These are phyloP conservation scores for Brachystomella parvula DNA, from an alignment of 1,140 invertebrate species.

Conservation along the genomic window DNA sequence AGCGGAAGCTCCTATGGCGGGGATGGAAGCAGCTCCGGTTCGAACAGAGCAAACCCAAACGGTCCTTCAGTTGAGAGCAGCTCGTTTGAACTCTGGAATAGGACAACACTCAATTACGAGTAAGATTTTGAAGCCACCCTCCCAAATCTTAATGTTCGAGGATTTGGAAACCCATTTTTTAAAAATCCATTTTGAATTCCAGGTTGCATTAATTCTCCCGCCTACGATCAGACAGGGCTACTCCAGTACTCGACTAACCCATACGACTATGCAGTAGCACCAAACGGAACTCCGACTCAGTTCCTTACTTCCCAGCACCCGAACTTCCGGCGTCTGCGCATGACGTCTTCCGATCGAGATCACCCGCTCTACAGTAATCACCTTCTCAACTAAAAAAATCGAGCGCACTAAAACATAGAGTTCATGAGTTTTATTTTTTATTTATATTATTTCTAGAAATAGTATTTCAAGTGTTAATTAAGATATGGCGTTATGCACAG, in stretches of 20 bases:
- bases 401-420: no score
- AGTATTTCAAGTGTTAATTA: no score
- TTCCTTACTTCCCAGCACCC: conserved; percentile 30
- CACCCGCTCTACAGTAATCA: conserved; percentile 39
- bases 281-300: conserved; percentile 18
- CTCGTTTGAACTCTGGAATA: conserved; percentile 37
- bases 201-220: conserved; percentile 38
- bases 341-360: conserved; percentile 33
- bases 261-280: conserved; percentile 30
- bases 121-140: conserved; percentile 21
- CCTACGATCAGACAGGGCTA: conserved; percentile 35
- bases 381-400: conserved; percentile 29
- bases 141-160: background rate
- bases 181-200: conserved; percentile 11
- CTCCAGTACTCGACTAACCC: conserved; percentile 32
- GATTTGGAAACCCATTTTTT: conserved; percentile 9
- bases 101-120: conserved; percentile 37
- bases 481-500: background rate
- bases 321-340: conserved; percentile 33
- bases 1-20: conserved; percentile 37
- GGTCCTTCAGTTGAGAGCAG: conserved; percentile 35
- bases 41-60: conserved; percentile 27
- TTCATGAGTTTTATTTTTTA: no score
- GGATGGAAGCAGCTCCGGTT: conserved; percentile 28
- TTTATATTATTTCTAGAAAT: no score